These are phyloP conservation scores for Clivina fossor DNA, from an alignment of 2,888 invertebrate species.

Conservation along the genomic window DNA sequence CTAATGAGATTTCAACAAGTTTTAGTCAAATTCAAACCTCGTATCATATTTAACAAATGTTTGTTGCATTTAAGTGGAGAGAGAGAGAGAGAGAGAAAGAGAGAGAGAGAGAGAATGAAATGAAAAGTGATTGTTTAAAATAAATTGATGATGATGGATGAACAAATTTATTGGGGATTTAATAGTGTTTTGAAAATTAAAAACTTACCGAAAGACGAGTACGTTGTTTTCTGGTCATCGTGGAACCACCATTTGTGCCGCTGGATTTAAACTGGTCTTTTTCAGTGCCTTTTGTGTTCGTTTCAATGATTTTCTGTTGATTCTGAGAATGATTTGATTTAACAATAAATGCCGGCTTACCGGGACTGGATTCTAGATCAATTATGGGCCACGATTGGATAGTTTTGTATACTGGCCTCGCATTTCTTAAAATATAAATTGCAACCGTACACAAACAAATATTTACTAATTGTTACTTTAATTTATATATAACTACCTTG, in stretches of 20 bases:
- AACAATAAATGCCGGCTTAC: conserved; percentile 45
- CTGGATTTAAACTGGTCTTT: conserved; percentile 44
- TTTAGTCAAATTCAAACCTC: no score
- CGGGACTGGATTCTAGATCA: conserved; percentile 52
- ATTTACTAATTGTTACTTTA: neutral
- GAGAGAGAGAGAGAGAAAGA: no score
- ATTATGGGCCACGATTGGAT: conserved; percentile 65
- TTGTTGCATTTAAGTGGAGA: no score
- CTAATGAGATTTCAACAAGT: no score
- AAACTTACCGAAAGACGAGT: conserved; percentile 54
- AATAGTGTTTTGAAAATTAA: no score
- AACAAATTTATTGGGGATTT: no score
- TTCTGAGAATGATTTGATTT: conserved; percentile 39
- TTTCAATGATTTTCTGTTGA: conserved; percentile 45
- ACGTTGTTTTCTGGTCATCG: conserved; percentile 61
- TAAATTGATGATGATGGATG: no score
- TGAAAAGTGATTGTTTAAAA: no score
- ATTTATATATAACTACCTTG: conserved; percentile 55
- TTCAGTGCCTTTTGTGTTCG: conserved; percentile 41
- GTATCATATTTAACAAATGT: no score
- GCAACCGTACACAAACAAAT: neutral
- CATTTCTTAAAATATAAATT: conserved; percentile 50
- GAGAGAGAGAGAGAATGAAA: no score
- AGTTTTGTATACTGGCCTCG: conserved; percentile 65
- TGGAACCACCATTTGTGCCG: conserved; percentile 44